Percentiles rank a stretch among this genome's conserved stretches.
phyloP scores from a whole-genome alignment of 2,113 vertebrate genomes.

The Bufo bufo region DNA sequence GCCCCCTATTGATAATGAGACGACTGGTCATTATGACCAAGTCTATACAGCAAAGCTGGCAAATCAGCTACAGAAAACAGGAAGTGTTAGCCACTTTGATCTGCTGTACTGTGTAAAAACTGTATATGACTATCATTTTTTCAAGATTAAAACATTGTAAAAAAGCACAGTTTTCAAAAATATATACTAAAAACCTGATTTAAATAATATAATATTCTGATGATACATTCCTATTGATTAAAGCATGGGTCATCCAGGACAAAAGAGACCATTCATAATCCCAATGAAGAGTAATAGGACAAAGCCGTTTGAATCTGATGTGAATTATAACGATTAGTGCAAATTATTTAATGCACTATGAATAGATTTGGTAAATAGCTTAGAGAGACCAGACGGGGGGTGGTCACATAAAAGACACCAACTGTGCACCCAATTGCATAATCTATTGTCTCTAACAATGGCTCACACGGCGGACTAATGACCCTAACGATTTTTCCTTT shows the following conservation, averaged over 20 bases:
- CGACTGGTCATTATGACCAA: no score
- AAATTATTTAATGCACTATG: background rate
- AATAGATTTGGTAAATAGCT: constrained; percentile 20
- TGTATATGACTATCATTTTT: no score
- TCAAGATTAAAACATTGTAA: no score
- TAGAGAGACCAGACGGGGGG: constrained; percentile 24
- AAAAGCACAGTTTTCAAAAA: no score
- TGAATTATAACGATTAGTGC: constrained; percentile 34
- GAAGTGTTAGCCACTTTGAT: no score
- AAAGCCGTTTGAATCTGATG: background rate
- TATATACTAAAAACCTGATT: no score
- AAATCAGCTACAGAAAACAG: no score
- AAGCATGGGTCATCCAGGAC: background rate
- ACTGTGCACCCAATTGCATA: constrained; percentile 26
- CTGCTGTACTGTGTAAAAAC: no score
- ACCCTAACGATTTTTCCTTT: constrained; percentile 38
- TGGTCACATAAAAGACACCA: constrained; percentile 27
- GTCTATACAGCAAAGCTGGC: no score
- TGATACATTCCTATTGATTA: background rate
- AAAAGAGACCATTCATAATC: background rate
- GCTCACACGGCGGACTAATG: constrained; percentile 27
- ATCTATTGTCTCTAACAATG: constrained; percentile 11
- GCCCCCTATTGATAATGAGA: no score
- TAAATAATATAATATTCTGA: background rate
- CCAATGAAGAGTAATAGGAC: background rate